Evolutionary conservation across 2,797 vertebrate genomes (phyloP), one percentile per base, ranked within the genome.

Genomic region (Tapera naevia): DNA sequence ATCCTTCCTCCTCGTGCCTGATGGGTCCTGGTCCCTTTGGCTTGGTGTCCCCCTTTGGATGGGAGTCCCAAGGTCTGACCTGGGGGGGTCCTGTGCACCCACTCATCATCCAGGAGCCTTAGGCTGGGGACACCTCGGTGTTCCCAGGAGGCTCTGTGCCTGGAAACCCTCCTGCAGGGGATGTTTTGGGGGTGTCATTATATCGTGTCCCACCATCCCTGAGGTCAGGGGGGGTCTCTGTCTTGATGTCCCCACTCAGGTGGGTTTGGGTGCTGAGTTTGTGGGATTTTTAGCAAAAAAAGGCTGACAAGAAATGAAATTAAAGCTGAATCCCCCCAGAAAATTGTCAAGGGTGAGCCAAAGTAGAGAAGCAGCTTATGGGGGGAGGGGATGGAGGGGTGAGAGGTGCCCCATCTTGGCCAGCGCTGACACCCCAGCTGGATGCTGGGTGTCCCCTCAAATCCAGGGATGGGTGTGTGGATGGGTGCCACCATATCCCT

Each of bases 401-500:
- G 62, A 25, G 48, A 43, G 17, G 3, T 32, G 62, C 54, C 15
- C 15, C 57, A 51, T 5, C 8, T n/a, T 7, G 17, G 30, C 41
- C 53, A 57, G 9, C 8, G 2, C 11, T n/a, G 51, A 0, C 37
- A 4, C 8, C 57, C 23, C 21, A 27, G 21, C 45, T 11, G 25
- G 48, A 43, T 57, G 76, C 51, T 37, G 62, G 80, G 27, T 57
- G 43, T 13, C 54, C 45, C 54, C 25, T 15, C 17, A 4, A 17
- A 0, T 22, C 17, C n/a, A 3, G 11, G 53, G 35, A 41, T n/a
- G n/a, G n/a, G n/a, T n/a, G n/a, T n/a, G 3, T 11, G 53, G 35
- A 41, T n/a, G n/a, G n/a, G n/a, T n/a, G n/a, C n/a, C n/a, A n/a
- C n/a, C n/a, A n/a, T n/a, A n/a, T n/a, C n/a, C n/a, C n/a, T n/a